Evolutionary conservation across 1,140 invertebrate species (phyloP).

Genomic region (Pseudomyrmex dendroicus): DNA sequence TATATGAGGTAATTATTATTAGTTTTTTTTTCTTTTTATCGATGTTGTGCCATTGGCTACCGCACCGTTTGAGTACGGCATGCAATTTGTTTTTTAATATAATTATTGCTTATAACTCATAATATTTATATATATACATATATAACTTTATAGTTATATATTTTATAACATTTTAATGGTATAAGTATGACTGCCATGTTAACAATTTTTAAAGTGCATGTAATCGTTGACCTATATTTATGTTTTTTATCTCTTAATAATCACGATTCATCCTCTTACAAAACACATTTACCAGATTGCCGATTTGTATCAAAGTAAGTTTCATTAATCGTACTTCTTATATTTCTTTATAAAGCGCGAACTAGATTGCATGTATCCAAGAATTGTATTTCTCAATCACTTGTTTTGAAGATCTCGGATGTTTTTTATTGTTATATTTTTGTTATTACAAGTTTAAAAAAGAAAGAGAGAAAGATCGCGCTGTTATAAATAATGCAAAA

Average conservation of each 20-base stretch:
- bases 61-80: background rate
- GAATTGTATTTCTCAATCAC: slow-evolving; percentile 10
- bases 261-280: background rate
- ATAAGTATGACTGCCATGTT: background rate
- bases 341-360: slow-evolving; percentile 5
- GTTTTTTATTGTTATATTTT: slow-evolving; percentile 50
- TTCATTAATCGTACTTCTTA: slow-evolving; percentile 1
- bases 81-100: slow-evolving; percentile 8
- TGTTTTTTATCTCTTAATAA: slow-evolving; percentile 27
- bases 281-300: background rate
- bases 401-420: slow-evolving; percentile 16
- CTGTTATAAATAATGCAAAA: slow-evolving; percentile 5
- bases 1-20: slow-evolving; percentile 10
- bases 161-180: slow-evolving; percentile 44
- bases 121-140: too few relatives aligned
- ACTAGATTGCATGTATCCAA: background rate
- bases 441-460: background rate
- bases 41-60: background rate
- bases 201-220: background rate
- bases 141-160: background rate
- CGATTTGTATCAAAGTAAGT: slow-evolving; percentile 28
- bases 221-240: slow-evolving; percentile 29
- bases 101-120: slow-evolving; percentile 1
- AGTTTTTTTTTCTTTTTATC: slow-evolving; percentile 12
- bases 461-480: background rate